These are phyloP conservation scores for Habrosyne pyritoides DNA, from an alignment of 2,888 invertebrate species.

Conservation along the genomic window DNA sequence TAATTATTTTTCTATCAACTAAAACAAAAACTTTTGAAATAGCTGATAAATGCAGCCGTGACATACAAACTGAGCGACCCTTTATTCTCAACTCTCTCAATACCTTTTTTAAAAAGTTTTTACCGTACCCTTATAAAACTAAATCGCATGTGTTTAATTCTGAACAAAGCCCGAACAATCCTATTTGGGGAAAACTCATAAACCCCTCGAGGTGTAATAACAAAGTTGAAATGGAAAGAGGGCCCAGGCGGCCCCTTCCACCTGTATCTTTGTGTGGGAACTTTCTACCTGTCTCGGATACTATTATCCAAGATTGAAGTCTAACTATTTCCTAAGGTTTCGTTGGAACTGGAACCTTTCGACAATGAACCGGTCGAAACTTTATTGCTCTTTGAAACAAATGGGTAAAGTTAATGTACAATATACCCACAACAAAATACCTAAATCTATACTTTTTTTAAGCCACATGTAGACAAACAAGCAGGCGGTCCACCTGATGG, in stretches of 20 bases:
- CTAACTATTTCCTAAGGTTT: neutral
- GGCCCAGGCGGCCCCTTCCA: neutral
- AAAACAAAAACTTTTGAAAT: too few relatives aligned
- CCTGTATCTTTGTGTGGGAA: neutral
- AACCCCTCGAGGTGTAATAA: constrained; percentile 1
- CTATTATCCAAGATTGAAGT: neutral
- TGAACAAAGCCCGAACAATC: neutral
- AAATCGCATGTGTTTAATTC: neutral
- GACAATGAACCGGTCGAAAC: neutral
- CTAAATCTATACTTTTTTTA: too few relatives aligned
- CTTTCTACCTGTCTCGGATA: neutral
- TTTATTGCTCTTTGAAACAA: neutral
- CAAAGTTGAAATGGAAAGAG: neutral
- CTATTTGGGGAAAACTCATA: constrained; percentile 3
- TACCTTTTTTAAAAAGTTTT: neutral
- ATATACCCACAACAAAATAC: too few relatives aligned
- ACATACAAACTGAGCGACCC: too few relatives aligned
- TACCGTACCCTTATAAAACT: neutral
- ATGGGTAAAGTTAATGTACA: too few relatives aligned
- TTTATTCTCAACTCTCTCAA: too few relatives aligned
- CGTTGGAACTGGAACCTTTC: neutral
- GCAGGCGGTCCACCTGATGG: too few relatives aligned
- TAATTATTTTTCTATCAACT: too few relatives aligned
- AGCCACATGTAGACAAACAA: too few relatives aligned
- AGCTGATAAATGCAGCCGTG: too few relatives aligned